Conservation (phyloP, 2,113 vertebrate genomes). For the Dicentrarchus labrax region DNA sequence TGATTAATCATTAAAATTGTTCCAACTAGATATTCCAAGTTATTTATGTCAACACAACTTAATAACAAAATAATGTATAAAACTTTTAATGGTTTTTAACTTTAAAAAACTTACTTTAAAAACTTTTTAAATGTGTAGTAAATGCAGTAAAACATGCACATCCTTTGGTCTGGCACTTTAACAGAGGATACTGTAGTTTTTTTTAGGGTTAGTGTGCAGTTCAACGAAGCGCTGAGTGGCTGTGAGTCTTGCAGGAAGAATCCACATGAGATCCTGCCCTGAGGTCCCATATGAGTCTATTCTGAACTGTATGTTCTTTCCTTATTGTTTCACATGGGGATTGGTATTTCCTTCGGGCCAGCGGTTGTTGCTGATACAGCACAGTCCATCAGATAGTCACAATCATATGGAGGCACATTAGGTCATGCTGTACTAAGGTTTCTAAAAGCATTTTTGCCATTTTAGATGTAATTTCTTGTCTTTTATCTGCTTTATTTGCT, state of each 20-base stretch:
- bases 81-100: too few species aligned
- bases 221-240: conserved; percentile 3
- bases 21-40: too few species aligned
- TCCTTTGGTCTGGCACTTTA: background rate
- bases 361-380: conserved; percentile 52
- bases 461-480: background rate
- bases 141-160: background rate
- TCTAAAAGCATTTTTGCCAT: too few species aligned
- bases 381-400: conserved; percentile 46
- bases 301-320: conserved; percentile 53
- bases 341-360: conserved; percentile 75
- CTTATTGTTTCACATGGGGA: conserved; percentile 76
- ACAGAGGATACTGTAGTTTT: background rate
- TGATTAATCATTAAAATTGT: too few species aligned
- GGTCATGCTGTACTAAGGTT: background rate
- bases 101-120: too few species aligned
- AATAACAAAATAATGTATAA: too few species aligned
- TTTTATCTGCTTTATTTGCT: background rate
- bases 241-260: conserved; percentile 29
- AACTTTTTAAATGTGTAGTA: background rate
- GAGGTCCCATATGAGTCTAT: conserved; percentile 48
- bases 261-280: conserved; percentile 51
- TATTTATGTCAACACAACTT: too few species aligned
- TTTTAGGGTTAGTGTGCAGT: conserved; percentile 4
- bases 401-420: conserved; percentile 33